Conservation (phyloP, 1,140 invertebrate genomes). For the Goniozus legneri region DNA sequence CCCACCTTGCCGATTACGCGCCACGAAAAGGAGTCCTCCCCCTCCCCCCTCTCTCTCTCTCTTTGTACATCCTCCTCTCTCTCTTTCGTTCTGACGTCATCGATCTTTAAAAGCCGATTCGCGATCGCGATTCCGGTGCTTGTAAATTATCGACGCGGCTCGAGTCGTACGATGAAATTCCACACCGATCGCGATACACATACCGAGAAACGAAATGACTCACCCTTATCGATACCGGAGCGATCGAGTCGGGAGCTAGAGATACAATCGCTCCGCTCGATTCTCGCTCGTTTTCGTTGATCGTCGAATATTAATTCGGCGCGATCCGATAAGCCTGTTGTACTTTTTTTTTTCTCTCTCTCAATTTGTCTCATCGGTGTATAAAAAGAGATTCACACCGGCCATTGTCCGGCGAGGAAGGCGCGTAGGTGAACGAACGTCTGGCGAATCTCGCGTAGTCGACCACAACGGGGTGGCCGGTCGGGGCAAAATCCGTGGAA, state of each 20-base stretch:
- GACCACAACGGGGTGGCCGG: too few species aligned
- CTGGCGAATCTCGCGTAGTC: too few species aligned
- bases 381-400: constrained; percentile 17
- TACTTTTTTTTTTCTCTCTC: constrained; percentile 6
- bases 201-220: too few species aligned
- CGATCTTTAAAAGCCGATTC: neutral
- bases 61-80: neutral
- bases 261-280: too few species aligned
- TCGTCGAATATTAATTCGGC: too few species aligned
- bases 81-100: neutral
- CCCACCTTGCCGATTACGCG: neutral
- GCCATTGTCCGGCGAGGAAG: neutral
- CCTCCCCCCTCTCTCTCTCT: constrained; percentile 2
- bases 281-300: too few species aligned
- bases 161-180: too few species aligned
- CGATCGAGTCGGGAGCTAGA: too few species aligned
- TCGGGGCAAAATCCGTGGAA: too few species aligned
- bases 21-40: constrained; percentile 8
- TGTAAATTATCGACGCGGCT: neutral
- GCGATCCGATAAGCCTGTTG: constrained; percentile 6
- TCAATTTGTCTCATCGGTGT: neutral
- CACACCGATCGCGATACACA: too few species aligned
- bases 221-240: too few species aligned
- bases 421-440: constrained; percentile 27
- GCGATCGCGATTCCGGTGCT: neutral